A percentile compares a stretch with the other conserved stretches of the same genome.
Evolutionary conservation across 1,140 invertebrate species (phyloP).

Genomic region (Diplogasteroides magnus): DNA sequence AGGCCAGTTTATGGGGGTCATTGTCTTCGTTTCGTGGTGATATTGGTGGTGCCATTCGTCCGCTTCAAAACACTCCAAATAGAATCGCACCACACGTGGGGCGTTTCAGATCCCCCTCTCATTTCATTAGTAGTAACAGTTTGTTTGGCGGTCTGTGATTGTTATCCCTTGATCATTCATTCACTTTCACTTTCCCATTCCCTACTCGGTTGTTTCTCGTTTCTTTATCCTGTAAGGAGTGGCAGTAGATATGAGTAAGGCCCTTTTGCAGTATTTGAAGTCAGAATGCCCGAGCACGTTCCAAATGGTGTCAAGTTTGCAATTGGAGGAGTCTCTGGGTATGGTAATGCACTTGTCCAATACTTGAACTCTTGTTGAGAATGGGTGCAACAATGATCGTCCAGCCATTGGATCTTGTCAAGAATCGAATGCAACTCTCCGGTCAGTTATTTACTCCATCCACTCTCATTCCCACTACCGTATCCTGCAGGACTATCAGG

Average conservation of each 20-base stretch:
- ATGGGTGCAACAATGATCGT: constrained; percentile 93
- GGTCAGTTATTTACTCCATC: constrained; percentile 55
- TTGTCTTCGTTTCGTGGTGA: no score
- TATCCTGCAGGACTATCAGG: constrained; percentile 7
- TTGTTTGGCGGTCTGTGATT: no score
- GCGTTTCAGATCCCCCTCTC: no score
- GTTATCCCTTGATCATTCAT: not conserved
- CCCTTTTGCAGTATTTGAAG: not conserved
- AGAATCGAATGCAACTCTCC: constrained; percentile 95
- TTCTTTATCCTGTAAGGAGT: no score
- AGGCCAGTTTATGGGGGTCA: not conserved
- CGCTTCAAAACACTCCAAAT: no score
- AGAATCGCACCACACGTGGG: no score
- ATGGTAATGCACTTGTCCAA: constrained; percentile 16
- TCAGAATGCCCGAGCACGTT: constrained; percentile 9
- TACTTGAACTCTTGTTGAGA: constrained; percentile 61
- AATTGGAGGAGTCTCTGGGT: constrained; percentile 47
- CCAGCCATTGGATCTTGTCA: constrained; percentile 92
- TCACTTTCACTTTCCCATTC: not conserved
- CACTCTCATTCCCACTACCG: not conserved
- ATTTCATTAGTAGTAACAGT: no score
- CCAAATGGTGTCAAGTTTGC: constrained; percentile 43
- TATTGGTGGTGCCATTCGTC: no score
- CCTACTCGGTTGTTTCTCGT: not conserved
- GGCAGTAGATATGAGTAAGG: no score